Base-by-base conservation (phyloP, 2,888 invertebrate species). In the Standfussiana lucernea region DNA sequence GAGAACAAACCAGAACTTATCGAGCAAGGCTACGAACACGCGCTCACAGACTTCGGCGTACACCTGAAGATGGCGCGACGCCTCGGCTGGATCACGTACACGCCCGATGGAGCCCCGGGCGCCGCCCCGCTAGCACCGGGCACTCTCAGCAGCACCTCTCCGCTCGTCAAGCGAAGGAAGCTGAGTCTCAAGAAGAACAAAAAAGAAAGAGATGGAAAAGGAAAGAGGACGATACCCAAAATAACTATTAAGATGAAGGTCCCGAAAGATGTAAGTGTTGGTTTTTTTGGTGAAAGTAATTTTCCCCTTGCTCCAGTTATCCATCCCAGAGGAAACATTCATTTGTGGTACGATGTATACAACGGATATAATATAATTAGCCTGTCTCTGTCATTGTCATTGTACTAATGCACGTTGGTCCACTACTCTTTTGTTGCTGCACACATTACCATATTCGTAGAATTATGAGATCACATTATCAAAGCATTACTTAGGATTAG, bases 41-140 rank as follows among this genome's bases (percentile, higher is more conserved):
- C 93, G 1, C 89, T 97, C 3, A 85, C 94, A 61, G 97, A 97
- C 85, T 97, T 97, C 68, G 96, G 96, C 1, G 93, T 95, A 0
- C 97, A 97, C 83, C 86, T 96, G 67, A 97, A 97, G 85, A 87
- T 96, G 37, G 90, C 97, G 0, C 89, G 96, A 0, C 93, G 96
- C 0, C 93, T 97, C 91, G 96, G 97, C 28, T 97, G 97, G 96
- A 94, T 94, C 77, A 80, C 89, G 0, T 88, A 82, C 28, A 92
- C 93, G 0, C 89, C 93, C 0, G 93, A 90, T 15, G 94, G 92
- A 0, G 78, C 86, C 0, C 85, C 89, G 5, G 89, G 88, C 0
- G 90, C 91, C 0, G 87, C 90, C 1, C 75, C 90, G 1, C 77
- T 93, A 13, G 91, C 93, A 0, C 81, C 89, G 0, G 92, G 89